phyloP scores from a whole-genome alignment of 2,113 vertebrate genomes.

The Arenaria interpres region DNA sequence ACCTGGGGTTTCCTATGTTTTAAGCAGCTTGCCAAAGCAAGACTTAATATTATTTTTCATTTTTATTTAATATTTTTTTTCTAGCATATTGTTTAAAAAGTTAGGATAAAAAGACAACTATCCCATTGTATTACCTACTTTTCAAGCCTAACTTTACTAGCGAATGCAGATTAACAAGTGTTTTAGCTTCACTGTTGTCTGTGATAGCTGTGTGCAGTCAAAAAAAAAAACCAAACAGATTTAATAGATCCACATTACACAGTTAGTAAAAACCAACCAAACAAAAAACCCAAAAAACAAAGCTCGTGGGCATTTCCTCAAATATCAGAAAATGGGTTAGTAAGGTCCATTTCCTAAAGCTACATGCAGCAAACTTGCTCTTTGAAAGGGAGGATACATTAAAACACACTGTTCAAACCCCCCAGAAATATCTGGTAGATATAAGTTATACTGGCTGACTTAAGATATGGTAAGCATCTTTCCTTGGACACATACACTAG shows the following conservation, averaged over 20 bases:
- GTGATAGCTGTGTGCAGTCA: neutral
- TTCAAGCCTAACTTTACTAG: neutral
- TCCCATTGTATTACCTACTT: neutral
- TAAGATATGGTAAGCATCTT: neutral
- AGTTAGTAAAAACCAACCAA: neutral
- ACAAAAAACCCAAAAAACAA: neutral
- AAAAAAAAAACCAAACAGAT: neutral
- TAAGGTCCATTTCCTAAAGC: neutral
- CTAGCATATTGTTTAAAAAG: neutral
- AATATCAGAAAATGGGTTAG: neutral
- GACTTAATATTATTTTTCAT: neutral
- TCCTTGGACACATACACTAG: neutral
- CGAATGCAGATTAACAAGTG: neutral
- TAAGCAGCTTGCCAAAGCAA: neutral
- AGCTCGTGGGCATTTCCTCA: neutral
- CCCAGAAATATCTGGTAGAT: neutral
- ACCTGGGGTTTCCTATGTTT: neutral
- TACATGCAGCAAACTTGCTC: neutral
- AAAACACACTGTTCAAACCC: neutral
- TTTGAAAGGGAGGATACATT: neutral
- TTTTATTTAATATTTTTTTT: neutral
- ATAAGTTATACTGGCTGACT: neutral
- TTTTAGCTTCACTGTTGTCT: neutral
- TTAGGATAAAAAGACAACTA: neutral
- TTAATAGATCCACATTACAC: neutral